Base-by-base conservation (phyloP, 2,797 vertebrate genomes). In the Phrynocephalus guinanensis region DNA sequence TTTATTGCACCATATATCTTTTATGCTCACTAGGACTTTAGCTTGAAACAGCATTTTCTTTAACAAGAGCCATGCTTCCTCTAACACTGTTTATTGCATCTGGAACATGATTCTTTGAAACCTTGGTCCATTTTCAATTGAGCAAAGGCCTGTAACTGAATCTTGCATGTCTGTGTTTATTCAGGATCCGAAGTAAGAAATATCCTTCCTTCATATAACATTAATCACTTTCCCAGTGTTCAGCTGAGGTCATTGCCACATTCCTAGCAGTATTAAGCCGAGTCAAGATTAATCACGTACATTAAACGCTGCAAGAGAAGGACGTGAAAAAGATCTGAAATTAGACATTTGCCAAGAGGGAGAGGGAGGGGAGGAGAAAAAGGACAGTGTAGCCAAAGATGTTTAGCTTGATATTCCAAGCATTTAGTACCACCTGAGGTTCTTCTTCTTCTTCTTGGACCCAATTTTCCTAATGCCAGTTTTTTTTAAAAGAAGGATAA, bases 251-350 rank as follows among this genome's bases (percentile, higher is more conserved):
- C 96, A 96, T 93, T 96, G 96, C 95, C 95, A 96, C 97, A 97
- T 97, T 97, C 96, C 94, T 96, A 95, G 95, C 92, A 95, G 95
- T 95, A 96, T 96, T 96, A 97, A 96, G 93, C 92, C 89, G 5
- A 96, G 96, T 96, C 95, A 96, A 96, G 96, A 97, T 97, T 96
- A 97, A 97, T 97, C 95, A 97, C 78, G n/a, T 95, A 96, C 94
- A 94, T 96, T 97, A 96, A 97, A 95, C 94, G 92, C 93, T 94
- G 93, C 92, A 96, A 96, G 91, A 90, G 90, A 94, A 96, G 91
- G 95, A 96, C 86, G 91, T 96, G 96, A 96, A 96, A 96, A 7
- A 76, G 95, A 94, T 96, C 95, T 95, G 95, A 96, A 95, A 96
- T 96, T 94, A 96, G 95, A 95, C 93, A 91, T 96, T 96, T 95